Conservation (phyloP, 2,888 invertebrate genomes). For the Girardia tigrina region DNA sequence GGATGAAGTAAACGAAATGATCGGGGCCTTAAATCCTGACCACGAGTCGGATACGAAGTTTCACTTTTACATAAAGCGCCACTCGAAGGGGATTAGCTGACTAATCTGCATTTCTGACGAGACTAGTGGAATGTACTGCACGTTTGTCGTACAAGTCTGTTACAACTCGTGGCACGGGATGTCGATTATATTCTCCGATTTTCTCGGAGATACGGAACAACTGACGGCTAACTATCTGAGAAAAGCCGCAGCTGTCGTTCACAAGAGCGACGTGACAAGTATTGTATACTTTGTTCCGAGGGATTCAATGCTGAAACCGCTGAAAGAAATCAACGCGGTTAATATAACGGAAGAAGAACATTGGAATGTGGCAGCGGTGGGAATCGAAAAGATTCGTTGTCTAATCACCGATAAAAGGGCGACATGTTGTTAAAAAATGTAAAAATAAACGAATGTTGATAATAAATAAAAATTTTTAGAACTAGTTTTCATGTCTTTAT, state of each 20-base stretch:
- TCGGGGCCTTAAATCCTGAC: not conserved
- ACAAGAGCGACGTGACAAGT: not conserved
- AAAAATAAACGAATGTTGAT: no score
- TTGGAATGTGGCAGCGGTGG: not conserved
- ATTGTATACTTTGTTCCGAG: not conserved
- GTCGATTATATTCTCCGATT: not conserved
- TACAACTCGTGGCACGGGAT: slow-evolving; percentile 12
- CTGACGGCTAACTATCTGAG: not conserved
- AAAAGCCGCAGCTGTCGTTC: not conserved
- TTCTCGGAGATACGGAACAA: not conserved
- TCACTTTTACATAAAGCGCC: not conserved
- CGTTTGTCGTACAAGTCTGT: slow-evolving; percentile 1
- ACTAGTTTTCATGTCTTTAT: no score
- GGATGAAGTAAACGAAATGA: not conserved
- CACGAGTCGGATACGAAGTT: not conserved
- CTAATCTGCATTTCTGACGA: not conserved
- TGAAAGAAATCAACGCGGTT: not conserved
- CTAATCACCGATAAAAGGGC: no score
- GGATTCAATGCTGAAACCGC: not conserved
- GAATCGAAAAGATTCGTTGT: not conserved
- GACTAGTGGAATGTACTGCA: not conserved
- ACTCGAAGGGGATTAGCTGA: not conserved
- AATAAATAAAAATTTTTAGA: no score
- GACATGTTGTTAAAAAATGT: no score
- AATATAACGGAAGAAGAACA: not conserved